Conservation (phyloP, 2,113 vertebrate species). For the Proteles cristata region DNA sequence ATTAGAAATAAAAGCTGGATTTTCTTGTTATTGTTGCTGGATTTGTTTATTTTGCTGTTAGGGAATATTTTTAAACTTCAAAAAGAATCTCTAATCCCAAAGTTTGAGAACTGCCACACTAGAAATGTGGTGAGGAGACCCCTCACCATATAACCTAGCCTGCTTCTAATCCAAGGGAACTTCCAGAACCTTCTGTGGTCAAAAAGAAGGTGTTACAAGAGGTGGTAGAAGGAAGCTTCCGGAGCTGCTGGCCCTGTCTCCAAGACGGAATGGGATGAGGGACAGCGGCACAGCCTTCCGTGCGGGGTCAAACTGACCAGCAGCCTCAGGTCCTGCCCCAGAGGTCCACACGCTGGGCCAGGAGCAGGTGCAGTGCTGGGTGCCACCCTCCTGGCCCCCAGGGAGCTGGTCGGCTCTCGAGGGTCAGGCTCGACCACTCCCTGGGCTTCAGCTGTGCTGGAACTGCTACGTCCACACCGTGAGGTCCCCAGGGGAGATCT, state of each 20-base stretch:
- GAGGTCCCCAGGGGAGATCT: neutral
- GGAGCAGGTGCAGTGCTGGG: neutral
- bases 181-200: slow-evolving; percentile 15
- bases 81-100: neutral
- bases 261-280: neutral
- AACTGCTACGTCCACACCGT: neutral
- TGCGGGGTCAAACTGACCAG: neutral
- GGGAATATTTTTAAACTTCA: slow-evolving; percentile 9
- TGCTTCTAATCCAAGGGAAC: neutral
- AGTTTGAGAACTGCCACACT: neutral
- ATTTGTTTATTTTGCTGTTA: neutral
- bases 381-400: too few species aligned
- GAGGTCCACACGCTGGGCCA: neutral
- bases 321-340: neutral
- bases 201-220: neutral
- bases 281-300: neutral
- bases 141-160: neutral
- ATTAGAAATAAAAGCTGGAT: neutral
- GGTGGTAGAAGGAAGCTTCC: neutral
- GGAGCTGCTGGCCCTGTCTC: neutral
- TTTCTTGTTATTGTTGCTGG: neutral
- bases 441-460: neutral
- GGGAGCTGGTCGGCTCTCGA: neutral
- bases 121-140: neutral
- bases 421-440: neutral